phyloP scores from a whole-genome alignment of 2,888 invertebrate species.

The Pyrrhia umbra region DNA sequence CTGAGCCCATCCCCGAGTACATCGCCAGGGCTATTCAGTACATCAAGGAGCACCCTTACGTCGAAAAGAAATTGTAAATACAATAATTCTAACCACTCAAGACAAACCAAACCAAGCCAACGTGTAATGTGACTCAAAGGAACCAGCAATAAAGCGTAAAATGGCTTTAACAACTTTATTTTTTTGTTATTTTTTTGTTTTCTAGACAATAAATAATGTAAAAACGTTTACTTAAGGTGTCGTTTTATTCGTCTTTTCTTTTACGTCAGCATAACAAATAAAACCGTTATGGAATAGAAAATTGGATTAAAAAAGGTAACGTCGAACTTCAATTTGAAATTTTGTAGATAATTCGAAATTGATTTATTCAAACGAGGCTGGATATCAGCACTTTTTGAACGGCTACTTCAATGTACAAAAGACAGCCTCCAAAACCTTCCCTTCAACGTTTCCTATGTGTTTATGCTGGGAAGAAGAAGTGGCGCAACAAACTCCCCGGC shows the following conservation, averaged over 20 bases:
- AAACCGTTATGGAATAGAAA: too few species aligned
- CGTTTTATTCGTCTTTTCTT: slow-evolving; percentile 21
- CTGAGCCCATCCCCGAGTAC: slow-evolving; percentile 85
- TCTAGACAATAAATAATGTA: slow-evolving; percentile 64
- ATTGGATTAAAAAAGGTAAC: too few species aligned
- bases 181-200: slow-evolving; percentile 64
- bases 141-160: slow-evolving; percentile 44
- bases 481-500: too few species aligned
- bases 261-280: neutral
- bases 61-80: slow-evolving; percentile 60
- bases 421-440: too few species aligned
- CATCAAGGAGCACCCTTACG: slow-evolving; percentile 84
- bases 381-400: too few species aligned
- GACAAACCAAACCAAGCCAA: slow-evolving; percentile 47
- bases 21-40: slow-evolving; percentile 83
- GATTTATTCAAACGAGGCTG: too few species aligned
- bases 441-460: too few species aligned
- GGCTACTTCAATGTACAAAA: too few species aligned
- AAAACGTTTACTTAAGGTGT: slow-evolving; percentile 53
- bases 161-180: slow-evolving; percentile 63
- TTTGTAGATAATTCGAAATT: too few species aligned
- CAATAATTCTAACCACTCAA: slow-evolving; percentile 12
- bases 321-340: too few species aligned
- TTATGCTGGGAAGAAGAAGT: too few species aligned
- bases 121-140: slow-evolving; percentile 21